Conservation (phyloP, 2,888 invertebrate genomes). For the Thera britannica region DNA sequence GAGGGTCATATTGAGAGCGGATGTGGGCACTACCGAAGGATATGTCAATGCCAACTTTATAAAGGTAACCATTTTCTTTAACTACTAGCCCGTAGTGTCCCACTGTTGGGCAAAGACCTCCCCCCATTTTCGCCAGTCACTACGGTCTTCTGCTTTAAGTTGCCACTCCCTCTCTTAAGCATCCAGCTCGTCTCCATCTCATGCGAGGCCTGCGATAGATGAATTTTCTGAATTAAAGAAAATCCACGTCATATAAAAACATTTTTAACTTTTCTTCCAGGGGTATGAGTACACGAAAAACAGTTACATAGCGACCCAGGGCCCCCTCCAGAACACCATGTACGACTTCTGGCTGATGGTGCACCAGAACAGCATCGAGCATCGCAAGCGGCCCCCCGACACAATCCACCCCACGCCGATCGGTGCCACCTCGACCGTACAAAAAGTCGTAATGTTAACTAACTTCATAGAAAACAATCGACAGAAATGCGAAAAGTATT, state of each 20-base stretch:
- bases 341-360: slow-evolving; percentile 97
- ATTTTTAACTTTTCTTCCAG: slow-evolving; percentile 72
- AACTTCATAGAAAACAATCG: slow-evolving; percentile 93
- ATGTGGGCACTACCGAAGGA: slow-evolving; percentile 85
- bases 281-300: slow-evolving; percentile 95
- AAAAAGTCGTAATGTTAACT: slow-evolving; percentile 95
- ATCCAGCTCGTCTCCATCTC: too few relatives aligned
- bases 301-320: slow-evolving; percentile 96
- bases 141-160: too few relatives aligned
- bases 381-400: slow-evolving; percentile 5
- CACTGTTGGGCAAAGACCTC: too few relatives aligned
- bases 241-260: too few relatives aligned
- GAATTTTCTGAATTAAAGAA: too few relatives aligned
- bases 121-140: too few relatives aligned
- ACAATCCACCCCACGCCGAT: not conserved
- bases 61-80: slow-evolving; percentile 83
- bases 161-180: too few relatives aligned
- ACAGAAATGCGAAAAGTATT: slow-evolving; percentile 95
- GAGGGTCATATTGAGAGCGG: slow-evolving; percentile 88
- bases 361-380: slow-evolving; percentile 78
- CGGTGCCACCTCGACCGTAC: slow-evolving; percentile 51
- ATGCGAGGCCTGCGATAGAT: too few relatives aligned
- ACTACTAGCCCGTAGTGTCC: too few relatives aligned
- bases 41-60: slow-evolving; percentile 98
- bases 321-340: slow-evolving; percentile 95